Base-by-base conservation (phyloP, 2,888 invertebrate genomes). In the Atrina japonica region DNA sequence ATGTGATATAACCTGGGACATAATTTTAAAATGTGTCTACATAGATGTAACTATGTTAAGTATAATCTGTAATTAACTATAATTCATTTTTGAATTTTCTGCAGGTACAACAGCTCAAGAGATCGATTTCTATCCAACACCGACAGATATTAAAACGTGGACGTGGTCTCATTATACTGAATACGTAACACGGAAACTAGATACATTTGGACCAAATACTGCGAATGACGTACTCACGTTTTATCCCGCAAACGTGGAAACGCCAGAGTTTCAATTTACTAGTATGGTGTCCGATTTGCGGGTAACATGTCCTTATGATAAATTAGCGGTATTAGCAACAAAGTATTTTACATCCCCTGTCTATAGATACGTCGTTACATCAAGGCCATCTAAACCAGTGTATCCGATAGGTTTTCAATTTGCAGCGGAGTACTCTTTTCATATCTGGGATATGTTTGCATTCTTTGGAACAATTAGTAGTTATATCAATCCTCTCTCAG, bases 51-150 rank as follows among this genome's bases (percentile, higher is more conserved):
- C n/a, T n/a, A n/a, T n/a, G n/a, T n/a, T n/a, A n/a, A n/a, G n/a
- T n/a, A n/a, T n/a, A n/a, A n/a, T n/a, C n/a, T n/a, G n/a, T n/a
- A n/a, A n/a, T n/a, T n/a, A n/a, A n/a, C n/a, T n/a, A n/a, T n/a
- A n/a, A n/a, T n/a, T n/a, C n/a, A n/a, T n/a, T n/a, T n/a, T n/a
- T n/a, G n/a, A n/a, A n/a, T n/a, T n/a, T n/a, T n/a, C n/a, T n/a
- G n/a, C 55, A 84, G 83, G 84, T 25, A 83, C 84, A 23, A 78
- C 80, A n/a, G 82, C 83, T 2, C 86, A 88, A 56, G 85, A 86
- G 23, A 74, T 78, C 11, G 83, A 86, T 35, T 76, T 68, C 3
- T 61, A 78, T 50, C 81, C 84, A 18, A 66, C 82, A 14, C 79
- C 78, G 6, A 60, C 61, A 14, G 80, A 83, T 41, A 40, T 85